Base-by-base conservation (phyloP, 2,888 invertebrate genomes). In the Cetonia aurata region DNA sequence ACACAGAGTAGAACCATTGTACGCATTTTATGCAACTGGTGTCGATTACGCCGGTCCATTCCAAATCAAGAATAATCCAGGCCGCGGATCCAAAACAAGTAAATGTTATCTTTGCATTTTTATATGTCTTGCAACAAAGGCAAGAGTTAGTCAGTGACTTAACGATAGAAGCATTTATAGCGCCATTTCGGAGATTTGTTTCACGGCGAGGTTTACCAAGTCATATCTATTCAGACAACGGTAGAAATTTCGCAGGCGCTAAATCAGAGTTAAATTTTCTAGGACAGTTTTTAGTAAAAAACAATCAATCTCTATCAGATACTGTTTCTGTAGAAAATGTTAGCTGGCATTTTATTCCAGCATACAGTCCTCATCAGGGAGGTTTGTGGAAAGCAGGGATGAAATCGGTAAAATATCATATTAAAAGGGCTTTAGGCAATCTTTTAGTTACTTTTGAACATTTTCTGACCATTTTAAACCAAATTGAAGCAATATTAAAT, bases 1-100 rank as follows among this genome's bases (percentile, higher is more conserved):
- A 10, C 25, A 48, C 15, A 44, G 71, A 12, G 3, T 72, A 15
- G 37, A 31, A n/a, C 42, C 6, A 13, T 46, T 15, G 17, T 59
- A 41, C 6, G 57, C 69, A 9, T 73, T 72, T 19, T 17, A n/a
- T 13, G 71, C 55, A 37, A 55, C 66, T 8, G 76, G 75, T 8
- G 53, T 76, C 15, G 78, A 76, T 52, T 77, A 76, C 52, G 74
- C 73, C 6, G 77, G 78, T 10, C 71, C 69, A 12, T 57, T 56
- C 8, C 12, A 52, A 15, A 48, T 55, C 15, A 60, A 67, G 25
- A 25, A 42, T 25, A 19, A 53, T 17, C n/a, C 41, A 12, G 4
- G 37, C 15, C 17, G 67, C 9, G 53, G 70, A 13, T 19, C 15
- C 13, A 71, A 44, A 25, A 3, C 25, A 52, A n/a, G 9, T 3